Percentiles rank a stretch among this genome's conserved stretches.
Evolutionary conservation across 2,888 invertebrate genomes (phyloP).

Genomic region (Tenthredo mesomela): DNA sequence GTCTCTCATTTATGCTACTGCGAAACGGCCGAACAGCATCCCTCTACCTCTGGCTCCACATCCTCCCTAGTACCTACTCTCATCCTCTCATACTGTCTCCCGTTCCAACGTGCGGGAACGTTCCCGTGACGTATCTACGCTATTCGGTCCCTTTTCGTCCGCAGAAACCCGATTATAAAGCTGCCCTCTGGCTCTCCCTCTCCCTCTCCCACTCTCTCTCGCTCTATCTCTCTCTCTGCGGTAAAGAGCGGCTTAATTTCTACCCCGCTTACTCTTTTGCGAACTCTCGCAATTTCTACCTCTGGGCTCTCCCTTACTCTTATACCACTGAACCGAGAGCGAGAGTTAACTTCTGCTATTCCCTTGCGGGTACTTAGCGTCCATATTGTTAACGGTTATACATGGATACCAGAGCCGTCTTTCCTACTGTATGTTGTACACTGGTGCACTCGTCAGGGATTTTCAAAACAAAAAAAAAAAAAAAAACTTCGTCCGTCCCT

Average conservation of each 20-base stretch:
- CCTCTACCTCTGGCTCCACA: slow-evolving; percentile 31
- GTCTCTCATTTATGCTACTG: slow-evolving; percentile 74
- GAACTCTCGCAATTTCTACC: background rate
- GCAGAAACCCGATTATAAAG: slow-evolving; percentile 45
- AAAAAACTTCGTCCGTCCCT: background rate
- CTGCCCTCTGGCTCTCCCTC: slow-evolving; percentile 33
- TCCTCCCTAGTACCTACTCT: slow-evolving; percentile 8
- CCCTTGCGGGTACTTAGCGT: slow-evolving; percentile 34
- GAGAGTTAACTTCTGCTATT: slow-evolving; percentile 36
- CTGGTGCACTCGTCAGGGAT: background rate
- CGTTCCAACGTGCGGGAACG: slow-evolving; percentile 38
- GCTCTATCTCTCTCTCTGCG: slow-evolving; percentile 12
- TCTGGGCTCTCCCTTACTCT: slow-evolving; percentile 2
- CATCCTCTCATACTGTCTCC: slow-evolving; percentile 25
- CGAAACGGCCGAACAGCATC: slow-evolving; percentile 70
- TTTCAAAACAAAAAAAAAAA: background rate
- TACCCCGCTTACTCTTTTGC: slow-evolving; percentile 20
- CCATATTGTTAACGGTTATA: slow-evolving; percentile 44
- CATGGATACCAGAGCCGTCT: slow-evolving; percentile 10
- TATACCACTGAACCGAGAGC: slow-evolving; percentile 16
- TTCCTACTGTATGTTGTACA: slow-evolving; percentile 13
- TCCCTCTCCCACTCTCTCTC: background rate
- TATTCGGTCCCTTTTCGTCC: slow-evolving; percentile 48
- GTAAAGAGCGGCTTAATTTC: slow-evolving; percentile 44
- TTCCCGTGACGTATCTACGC: slow-evolving; percentile 49